Percentiles rank a stretch among this genome's conserved stretches.
phyloP scores from a whole-genome alignment of 2,797 vertebrate genomes.

The Amblyopsis hoosieri region DNA sequence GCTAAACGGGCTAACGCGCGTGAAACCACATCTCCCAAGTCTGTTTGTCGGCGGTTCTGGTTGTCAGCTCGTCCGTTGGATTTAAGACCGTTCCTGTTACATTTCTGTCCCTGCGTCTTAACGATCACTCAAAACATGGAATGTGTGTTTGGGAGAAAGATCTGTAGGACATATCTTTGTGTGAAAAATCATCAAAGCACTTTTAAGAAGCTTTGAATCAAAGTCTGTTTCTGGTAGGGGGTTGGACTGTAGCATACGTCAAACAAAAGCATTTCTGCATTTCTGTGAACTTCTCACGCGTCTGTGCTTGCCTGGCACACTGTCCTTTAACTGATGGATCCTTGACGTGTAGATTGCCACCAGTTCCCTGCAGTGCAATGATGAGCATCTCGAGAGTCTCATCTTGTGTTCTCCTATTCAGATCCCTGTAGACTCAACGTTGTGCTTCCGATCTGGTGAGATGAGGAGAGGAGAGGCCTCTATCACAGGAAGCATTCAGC shows the following conservation, averaged over 20 bases:
- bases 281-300: neutral
- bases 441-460: too few species aligned
- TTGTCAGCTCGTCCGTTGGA: constrained; percentile 16
- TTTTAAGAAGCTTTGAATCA: constrained; percentile 70
- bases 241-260: neutral
- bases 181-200: constrained; percentile 56
- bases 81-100: neutral
- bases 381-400: too few species aligned
- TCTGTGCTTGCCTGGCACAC: too few species aligned
- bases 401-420: too few species aligned
- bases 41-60: constrained; percentile 8
- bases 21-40: constrained; percentile 11
- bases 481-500: too few species aligned
- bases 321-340: too few species aligned
- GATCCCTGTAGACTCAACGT: too few species aligned
- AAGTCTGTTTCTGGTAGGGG: constrained; percentile 35
- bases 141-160: constrained; percentile 27
- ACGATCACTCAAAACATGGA: constrained; percentile 33
- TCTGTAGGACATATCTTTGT: constrained; percentile 41
- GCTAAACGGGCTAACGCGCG: neutral
- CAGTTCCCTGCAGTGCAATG: too few species aligned
- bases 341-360: too few species aligned
- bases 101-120: constrained; percentile 32
- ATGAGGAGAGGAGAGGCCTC: too few species aligned
- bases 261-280: neutral